Conservation (phyloP, 2,797 vertebrate genomes). For the Bradypodion pumilum region DNA sequence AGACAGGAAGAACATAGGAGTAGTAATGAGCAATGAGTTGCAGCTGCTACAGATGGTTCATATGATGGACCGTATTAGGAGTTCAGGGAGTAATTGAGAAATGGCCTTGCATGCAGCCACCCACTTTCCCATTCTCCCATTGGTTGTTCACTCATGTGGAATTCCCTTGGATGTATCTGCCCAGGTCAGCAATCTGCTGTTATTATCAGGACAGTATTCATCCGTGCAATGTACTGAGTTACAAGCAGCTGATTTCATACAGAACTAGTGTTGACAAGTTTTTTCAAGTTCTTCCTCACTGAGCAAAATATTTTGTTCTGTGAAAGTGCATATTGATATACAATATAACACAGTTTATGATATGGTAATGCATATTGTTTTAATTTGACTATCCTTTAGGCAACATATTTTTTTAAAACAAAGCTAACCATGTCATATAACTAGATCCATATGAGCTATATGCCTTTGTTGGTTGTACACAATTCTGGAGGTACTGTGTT, state of each 20-base stretch:
- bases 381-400: neutral
- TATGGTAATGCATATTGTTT: neutral
- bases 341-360: too few species aligned
- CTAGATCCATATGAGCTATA: neutral
- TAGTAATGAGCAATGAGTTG: neutral
- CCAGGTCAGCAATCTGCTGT: neutral
- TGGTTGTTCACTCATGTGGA: neutral
- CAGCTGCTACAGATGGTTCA: neutral
- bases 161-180: neutral
- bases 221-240: neutral
- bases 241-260: neutral
- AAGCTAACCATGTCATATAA: neutral
- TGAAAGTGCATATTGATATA: neutral
- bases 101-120: neutral
- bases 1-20: neutral
- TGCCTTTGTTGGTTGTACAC: neutral
- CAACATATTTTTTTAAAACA: neutral
- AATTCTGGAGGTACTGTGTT: neutral
- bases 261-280: neutral
- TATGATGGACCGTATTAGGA: constrained; percentile 1
- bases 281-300: too few species aligned
- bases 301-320: neutral
- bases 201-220: neutral
- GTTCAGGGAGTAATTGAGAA: neutral
- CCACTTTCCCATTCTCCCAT: neutral